These are phyloP conservation scores for Pangasius larnaudii DNA, from an alignment of 2,797 vertebrate genomes.

Conservation along the genomic window DNA sequence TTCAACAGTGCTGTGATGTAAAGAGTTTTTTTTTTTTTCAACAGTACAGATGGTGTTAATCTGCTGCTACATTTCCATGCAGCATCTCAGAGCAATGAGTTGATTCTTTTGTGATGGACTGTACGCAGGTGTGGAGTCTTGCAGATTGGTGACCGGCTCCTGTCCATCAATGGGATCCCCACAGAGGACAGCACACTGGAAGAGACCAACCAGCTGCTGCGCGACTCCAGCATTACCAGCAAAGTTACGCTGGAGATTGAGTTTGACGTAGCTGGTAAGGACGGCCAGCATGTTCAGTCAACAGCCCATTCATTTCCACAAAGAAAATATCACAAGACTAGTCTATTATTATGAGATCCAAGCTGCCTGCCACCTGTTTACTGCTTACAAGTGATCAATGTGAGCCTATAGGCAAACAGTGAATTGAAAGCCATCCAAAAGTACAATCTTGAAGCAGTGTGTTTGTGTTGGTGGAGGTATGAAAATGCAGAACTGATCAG, in stretches of 20 bases:
- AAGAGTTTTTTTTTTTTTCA: not conserved
- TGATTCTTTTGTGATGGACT: constrained; percentile 16
- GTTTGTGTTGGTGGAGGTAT: constrained; percentile 30
- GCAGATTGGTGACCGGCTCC: constrained; percentile 95
- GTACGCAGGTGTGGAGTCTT: constrained; percentile 88
- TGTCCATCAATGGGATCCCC: constrained; percentile 93
- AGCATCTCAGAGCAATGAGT: constrained; percentile 17
- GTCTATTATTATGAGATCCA: constrained; percentile 9
- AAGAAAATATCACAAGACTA: not conserved
- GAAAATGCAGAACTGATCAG: not conserved
- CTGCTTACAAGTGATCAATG: constrained; percentile 34
- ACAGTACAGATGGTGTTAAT: not conserved
- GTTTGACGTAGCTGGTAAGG: constrained; percentile 95
- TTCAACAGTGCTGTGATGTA: not conserved
- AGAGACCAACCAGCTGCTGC: constrained; percentile 95
- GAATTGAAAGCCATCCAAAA: constrained; percentile 28
- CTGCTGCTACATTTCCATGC: not conserved
- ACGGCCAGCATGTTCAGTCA: not conserved
- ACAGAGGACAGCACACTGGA: constrained; percentile 97
- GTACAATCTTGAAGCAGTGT: constrained; percentile 5
- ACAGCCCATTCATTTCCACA: not conserved
- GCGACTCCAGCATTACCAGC: constrained; percentile 92
- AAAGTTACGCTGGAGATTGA: constrained; percentile 97
- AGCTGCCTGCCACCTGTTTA: constrained; percentile 39
- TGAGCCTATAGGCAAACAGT: constrained; percentile 13